Evolutionary conservation across 1,140 invertebrate species (phyloP).

Genomic region (Euwallacea fornicatus): DNA sequence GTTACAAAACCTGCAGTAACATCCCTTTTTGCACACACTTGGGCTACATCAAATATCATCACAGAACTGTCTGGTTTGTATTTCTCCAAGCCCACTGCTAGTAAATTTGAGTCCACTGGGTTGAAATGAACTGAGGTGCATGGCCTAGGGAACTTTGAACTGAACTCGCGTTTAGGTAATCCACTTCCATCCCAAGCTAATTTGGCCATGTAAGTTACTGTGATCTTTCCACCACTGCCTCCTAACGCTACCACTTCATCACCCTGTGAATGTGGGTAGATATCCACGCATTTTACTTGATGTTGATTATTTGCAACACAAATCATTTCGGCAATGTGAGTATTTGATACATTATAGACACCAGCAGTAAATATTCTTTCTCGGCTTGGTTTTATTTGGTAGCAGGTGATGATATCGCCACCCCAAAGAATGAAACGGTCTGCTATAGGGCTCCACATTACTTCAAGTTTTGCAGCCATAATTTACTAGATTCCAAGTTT

Average conservation of each 20-base stretch:
- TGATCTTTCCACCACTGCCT: constrained; percentile 19
- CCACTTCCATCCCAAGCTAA: constrained; percentile 21
- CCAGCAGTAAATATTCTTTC: constrained; percentile 48
- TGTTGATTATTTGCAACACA: constrained; percentile 67
- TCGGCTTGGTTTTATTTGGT: constrained; percentile 69
- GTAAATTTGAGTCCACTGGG: constrained; percentile 76
- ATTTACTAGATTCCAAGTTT: not conserved
- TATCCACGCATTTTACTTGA: constrained; percentile 77
- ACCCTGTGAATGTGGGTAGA: constrained; percentile 59
- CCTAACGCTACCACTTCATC: constrained; percentile 24
- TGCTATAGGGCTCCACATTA: constrained; percentile 78
- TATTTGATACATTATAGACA: constrained; percentile 66
- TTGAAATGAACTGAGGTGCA: constrained; percentile 91
- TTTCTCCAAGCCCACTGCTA: constrained; percentile 85
- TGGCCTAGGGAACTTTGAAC: constrained; percentile 67
- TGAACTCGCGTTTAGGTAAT: constrained; percentile 22
- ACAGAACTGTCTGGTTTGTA: constrained; percentile 81
- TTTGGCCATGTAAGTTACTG: constrained; percentile 25
- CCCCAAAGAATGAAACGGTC: constrained; percentile 86
- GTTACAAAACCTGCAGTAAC: constrained; percentile 36
- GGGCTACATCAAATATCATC: constrained; percentile 77
- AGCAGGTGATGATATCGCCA: constrained; percentile 75
- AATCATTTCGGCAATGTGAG: constrained; percentile 66
- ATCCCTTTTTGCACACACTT: constrained; percentile 55
- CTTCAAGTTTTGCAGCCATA: constrained; percentile 63